These are phyloP conservation scores for Heliocidaris erythrogramma DNA, from an alignment of 35 echinoderm and acorn worm species.

Conservation along the genomic window DNA sequence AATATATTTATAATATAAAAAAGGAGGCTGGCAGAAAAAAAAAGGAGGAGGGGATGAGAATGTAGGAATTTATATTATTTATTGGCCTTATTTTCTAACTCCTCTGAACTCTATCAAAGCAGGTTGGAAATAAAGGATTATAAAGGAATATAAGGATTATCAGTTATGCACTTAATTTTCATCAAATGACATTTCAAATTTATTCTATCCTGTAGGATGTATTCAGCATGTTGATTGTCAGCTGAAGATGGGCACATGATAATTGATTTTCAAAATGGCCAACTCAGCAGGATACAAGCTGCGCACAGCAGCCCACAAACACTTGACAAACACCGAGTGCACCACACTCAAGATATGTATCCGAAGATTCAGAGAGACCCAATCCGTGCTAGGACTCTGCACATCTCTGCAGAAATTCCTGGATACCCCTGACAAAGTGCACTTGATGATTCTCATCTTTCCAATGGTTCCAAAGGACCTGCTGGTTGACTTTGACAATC, in stretches of 20 bases:
- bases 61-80: no score
- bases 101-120: no score
- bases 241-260: background rate
- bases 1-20: no score
- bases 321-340: constrained; percentile 77
- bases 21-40: no score
- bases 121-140: no score
- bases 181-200: no score
- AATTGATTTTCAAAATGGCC: background rate
- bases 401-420: constrained; percentile 76
- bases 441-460: constrained; percentile 65
- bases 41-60: no score
- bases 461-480: constrained; percentile 75
- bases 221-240: no score
- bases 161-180: no score
- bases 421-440: constrained; percentile 71
- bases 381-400: constrained; percentile 80
- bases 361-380: constrained; percentile 70
- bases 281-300: constrained; percentile 67
- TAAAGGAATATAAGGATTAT: no score
- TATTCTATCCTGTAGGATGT: no score
- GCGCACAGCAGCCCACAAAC: constrained; percentile 69
- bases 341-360: constrained; percentile 74
- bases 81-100: no score
- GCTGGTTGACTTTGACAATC: constrained; percentile 74